Conservation (phyloP, 2,888 invertebrate species). For the Flabesymbios commensalis region DNA sequence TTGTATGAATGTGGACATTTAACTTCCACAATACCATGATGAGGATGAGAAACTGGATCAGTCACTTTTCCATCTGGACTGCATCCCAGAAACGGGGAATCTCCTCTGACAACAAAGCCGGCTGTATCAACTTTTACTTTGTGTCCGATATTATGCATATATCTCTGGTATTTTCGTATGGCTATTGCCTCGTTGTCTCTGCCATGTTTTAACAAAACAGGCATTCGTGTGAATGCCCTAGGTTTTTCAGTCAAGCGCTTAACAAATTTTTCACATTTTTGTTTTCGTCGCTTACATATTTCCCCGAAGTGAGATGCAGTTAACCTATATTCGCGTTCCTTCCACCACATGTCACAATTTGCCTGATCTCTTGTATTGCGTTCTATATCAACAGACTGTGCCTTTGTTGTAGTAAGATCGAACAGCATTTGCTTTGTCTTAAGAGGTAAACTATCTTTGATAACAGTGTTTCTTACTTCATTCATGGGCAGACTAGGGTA, state of each 20-base stretch:
- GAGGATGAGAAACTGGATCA: conserved; percentile 6
- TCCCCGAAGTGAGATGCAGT: conserved; percentile 8
- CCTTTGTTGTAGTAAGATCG: not conserved
- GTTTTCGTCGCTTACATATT: not conserved
- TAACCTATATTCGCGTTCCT: not conserved
- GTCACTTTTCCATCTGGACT: conserved; percentile 12
- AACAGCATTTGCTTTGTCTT: not conserved
- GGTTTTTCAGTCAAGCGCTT: not conserved
- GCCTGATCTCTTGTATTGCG: not conserved
- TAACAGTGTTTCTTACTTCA: too few relatives aligned
- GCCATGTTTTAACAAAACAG: not conserved
- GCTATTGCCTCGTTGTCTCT: not conserved
- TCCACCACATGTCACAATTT: conserved; percentile 6
- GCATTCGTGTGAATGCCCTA: not conserved
- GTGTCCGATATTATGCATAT: conserved; percentile 5
- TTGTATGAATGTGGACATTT: conserved; percentile 10
- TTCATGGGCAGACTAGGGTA: not conserved
- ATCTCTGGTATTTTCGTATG: conserved; percentile 5
- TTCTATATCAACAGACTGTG: not conserved
- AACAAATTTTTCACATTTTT: not conserved
- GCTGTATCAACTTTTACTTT: not conserved
- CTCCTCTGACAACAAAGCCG: not conserved
- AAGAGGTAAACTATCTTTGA: too few relatives aligned
- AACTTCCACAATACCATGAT: conserved; percentile 6
- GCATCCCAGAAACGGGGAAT: not conserved